These are phyloP conservation scores for Drosophila fungiperda DNA, from an alignment of 2,888 invertebrate species.

Conservation along the genomic window DNA sequence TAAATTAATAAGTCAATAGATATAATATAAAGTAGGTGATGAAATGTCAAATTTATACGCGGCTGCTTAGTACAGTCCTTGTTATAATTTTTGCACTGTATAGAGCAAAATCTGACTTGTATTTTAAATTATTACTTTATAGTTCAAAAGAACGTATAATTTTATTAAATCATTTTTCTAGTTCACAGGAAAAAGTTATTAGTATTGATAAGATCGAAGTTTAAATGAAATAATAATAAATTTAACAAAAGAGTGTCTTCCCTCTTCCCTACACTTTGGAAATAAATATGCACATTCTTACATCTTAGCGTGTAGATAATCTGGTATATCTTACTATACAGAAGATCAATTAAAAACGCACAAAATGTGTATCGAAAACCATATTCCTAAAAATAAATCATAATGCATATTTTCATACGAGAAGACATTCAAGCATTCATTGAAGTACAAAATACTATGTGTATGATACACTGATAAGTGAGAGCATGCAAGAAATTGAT, in stretches of 20 bases:
- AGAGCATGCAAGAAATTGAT: conserved; percentile 20
- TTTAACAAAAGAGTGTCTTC: not conserved
- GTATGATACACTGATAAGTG: conserved; percentile 1
- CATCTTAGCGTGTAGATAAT: not conserved
- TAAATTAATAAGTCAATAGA: not conserved
- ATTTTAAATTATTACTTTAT: not conserved
- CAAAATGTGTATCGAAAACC: not conserved
- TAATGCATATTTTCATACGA: conserved; percentile 1
- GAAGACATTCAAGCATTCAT: conserved; percentile 16
- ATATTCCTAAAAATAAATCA: not conserved
- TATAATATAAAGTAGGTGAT: not conserved
- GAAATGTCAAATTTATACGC: not conserved
- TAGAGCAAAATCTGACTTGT: not conserved
- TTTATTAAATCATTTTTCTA: not conserved
- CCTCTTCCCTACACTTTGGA: not conserved
- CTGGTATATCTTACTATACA: not conserved
- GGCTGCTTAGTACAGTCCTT: not conserved
- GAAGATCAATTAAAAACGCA: not conserved
- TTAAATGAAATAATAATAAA: not conserved
- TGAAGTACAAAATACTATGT: not conserved
- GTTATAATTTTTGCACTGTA: not conserved
- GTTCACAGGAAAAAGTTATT: not conserved
- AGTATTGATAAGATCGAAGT: not conserved
- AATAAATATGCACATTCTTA: conserved; percentile 1
- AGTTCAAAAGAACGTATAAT: not conserved